phyloP scores from a whole-genome alignment of 2,888 invertebrate genomes.

The Cosmia pyralina region DNA sequence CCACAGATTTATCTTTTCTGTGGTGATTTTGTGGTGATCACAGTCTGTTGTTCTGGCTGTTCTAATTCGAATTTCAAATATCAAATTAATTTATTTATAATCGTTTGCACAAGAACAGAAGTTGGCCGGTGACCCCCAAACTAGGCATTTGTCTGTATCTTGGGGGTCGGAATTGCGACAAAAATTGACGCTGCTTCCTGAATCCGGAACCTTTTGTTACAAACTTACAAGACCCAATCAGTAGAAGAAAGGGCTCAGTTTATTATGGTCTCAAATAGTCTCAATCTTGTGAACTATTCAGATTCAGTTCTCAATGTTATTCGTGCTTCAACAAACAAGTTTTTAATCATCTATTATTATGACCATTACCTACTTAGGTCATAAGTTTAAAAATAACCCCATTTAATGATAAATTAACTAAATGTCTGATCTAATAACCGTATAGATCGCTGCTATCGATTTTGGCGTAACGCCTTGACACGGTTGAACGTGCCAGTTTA shows the following conservation, averaged over 20 bases:
- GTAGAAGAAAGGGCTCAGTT: not conserved
- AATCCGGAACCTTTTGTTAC: not conserved
- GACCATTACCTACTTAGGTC: not conserved
- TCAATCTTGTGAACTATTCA: not conserved
- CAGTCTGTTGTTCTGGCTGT: too few species aligned
- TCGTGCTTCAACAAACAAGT: not conserved
- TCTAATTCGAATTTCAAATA: too few species aligned
- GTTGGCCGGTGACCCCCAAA: too few species aligned
- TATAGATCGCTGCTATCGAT: slow-evolving; percentile 21
- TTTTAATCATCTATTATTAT: not conserved
- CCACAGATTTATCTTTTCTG: too few species aligned
- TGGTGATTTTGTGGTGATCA: too few species aligned
- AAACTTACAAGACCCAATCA: not conserved
- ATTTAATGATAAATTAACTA: slow-evolving; percentile 27
- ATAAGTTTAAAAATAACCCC: slow-evolving; percentile 9
- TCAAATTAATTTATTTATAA: too few species aligned
- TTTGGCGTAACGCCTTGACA: slow-evolving; percentile 43
- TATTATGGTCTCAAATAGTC: too few species aligned
- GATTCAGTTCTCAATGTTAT: not conserved
- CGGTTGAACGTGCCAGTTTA: slow-evolving; percentile 29
- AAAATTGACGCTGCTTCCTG: not conserved
- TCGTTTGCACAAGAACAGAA: too few species aligned
- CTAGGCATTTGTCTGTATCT: too few species aligned
- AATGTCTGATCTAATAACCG: slow-evolving; percentile 47
- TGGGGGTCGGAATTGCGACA: too few species aligned